A percentile compares a stretch with the other conserved stretches of the same genome.
phyloP scores from a whole-genome alignment of 1,140 invertebrate genomes.

The Aphelenchoides avenae region DNA sequence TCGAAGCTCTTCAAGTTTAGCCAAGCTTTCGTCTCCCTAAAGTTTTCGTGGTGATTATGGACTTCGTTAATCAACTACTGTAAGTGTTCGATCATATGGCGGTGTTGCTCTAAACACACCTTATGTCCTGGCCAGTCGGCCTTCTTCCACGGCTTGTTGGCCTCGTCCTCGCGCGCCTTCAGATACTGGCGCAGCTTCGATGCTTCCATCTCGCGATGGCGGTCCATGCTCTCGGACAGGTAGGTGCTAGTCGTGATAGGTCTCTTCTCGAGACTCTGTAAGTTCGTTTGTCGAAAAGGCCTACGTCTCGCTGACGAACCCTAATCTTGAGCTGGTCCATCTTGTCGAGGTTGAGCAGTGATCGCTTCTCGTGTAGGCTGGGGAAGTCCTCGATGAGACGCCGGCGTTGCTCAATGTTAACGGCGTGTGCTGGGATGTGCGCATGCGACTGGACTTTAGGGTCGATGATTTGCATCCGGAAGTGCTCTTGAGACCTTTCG shows the following conservation, averaged over 20 bases:
- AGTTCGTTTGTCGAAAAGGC: too few species aligned
- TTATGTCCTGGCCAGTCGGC: constrained; percentile 53
- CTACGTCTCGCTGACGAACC: too few species aligned
- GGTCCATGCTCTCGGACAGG: constrained; percentile 50
- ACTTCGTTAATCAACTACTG: too few species aligned
- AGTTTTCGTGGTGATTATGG: too few species aligned
- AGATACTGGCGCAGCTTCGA: constrained; percentile 37
- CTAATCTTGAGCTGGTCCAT: constrained; percentile 45
- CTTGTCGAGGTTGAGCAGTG: constrained; percentile 52
- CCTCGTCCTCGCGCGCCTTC: constrained; percentile 50
- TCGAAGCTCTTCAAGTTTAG: neutral
- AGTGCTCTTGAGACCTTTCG: constrained; percentile 45
- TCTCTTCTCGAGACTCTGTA: constrained; percentile 46
- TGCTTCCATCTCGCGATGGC: constrained; percentile 50
- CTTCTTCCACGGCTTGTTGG: constrained; percentile 52
- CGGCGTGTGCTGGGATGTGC: constrained; percentile 36
- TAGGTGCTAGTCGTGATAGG: constrained; percentile 52
- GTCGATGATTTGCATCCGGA: constrained; percentile 58
- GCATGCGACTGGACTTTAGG: constrained; percentile 50
- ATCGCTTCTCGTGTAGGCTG: constrained; percentile 53
- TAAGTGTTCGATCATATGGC: too few species aligned
- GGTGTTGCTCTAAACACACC: constrained; percentile 23
- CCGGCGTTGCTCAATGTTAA: constrained; percentile 23
- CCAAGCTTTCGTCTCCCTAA: constrained; percentile 6
- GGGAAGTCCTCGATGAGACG: constrained; percentile 52